These are phyloP conservation scores for Himalopsyche kuldschensis DNA, from an alignment of 2,888 invertebrate genomes.

Conservation along the genomic window DNA sequence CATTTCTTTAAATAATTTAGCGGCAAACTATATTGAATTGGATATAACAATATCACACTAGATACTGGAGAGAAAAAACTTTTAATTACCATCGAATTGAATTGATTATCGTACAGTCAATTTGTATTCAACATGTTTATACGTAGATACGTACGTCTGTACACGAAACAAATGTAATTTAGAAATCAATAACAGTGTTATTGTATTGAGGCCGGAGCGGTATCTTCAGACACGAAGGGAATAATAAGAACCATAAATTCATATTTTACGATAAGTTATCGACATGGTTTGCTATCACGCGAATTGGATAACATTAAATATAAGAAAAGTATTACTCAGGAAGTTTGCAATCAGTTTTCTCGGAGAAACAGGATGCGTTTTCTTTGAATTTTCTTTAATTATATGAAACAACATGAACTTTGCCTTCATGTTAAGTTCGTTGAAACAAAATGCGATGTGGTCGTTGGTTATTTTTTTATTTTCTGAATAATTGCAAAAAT, in stretches of 20 bases:
- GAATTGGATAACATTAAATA: slow-evolving; percentile 25
- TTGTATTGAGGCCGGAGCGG: neutral
- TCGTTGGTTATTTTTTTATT: no score
- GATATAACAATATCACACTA: no score
- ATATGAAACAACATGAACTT: neutral
- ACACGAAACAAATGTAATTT: neutral
- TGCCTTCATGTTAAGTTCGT: neutral
- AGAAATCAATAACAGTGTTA: neutral
- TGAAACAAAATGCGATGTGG: neutral
- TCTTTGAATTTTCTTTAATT: neutral
- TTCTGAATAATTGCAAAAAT: no score
- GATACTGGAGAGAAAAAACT: no score
- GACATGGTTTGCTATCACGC: slow-evolving; percentile 35
- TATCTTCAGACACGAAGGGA: slow-evolving; percentile 27
- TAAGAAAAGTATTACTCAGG: slow-evolving; percentile 18
- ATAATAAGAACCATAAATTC: slow-evolving; percentile 33
- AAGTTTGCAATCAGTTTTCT: slow-evolving; percentile 20
- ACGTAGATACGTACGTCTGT: neutral
- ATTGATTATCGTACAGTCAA: no score
- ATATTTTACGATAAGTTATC: slow-evolving; percentile 36
- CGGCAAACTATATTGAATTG: no score
- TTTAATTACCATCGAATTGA: no score
- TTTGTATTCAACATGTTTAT: no score
- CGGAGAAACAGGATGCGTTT: neutral
- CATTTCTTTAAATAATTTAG: no score